phyloP scores from a whole-genome alignment of 2,888 invertebrate species.

The Xylocampa areola region DNA sequence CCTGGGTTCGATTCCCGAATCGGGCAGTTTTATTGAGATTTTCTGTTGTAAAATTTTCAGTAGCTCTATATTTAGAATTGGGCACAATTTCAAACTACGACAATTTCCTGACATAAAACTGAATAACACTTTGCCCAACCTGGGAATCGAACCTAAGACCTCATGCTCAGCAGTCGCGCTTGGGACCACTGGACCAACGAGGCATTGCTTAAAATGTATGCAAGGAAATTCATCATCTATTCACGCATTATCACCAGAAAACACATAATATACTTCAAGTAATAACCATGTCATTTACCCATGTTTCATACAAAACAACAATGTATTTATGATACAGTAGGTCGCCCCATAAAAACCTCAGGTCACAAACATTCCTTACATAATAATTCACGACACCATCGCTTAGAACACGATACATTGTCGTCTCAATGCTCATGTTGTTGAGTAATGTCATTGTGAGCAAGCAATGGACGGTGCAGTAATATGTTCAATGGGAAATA shows the following conservation, averaged over 20 bases:
- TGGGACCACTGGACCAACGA: too few relatives aligned
- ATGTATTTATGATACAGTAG: conserved; percentile 14
- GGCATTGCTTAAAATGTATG: too few relatives aligned
- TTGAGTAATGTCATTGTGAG: conserved; percentile 28
- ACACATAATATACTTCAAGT: conserved; percentile 7
- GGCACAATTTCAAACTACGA: too few relatives aligned
- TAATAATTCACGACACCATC: conserved; percentile 37
- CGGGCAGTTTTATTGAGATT: too few relatives aligned
- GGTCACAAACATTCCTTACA: conserved; percentile 38
- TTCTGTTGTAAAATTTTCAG: too few relatives aligned
- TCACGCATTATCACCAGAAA: conserved; percentile 1
- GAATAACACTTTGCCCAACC: too few relatives aligned
- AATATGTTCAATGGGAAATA: conserved; percentile 16
- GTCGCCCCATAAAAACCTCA: conserved; percentile 36
- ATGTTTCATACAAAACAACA: conserved; percentile 23
- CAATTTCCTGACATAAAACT: too few relatives aligned
- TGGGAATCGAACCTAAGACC: too few relatives aligned
- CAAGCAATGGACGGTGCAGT: conserved; percentile 30
- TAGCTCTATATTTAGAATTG: too few relatives aligned
- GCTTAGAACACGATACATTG: conserved; percentile 36
- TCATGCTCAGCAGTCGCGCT: too few relatives aligned
- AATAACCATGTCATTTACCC: conserved; percentile 13
- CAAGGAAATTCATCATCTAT: neutral
- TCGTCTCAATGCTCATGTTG: conserved; percentile 4
- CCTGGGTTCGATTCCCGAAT: too few relatives aligned